Conservation (phyloP, 2,797 vertebrate species). For the Acanthurus tractus region DNA sequence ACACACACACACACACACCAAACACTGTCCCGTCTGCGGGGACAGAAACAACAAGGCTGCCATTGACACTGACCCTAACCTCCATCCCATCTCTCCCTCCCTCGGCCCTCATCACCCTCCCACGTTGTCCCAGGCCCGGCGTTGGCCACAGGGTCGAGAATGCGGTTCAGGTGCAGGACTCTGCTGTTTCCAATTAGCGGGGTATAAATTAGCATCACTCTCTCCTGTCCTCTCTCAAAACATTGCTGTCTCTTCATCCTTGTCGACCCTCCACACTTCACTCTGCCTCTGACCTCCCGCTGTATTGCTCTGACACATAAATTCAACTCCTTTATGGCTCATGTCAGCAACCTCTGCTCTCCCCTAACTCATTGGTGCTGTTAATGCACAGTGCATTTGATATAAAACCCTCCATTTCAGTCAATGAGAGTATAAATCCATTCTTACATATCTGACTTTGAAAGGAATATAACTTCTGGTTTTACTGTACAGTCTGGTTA, state of each 20-base stretch:
- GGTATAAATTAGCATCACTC: constrained; percentile 85
- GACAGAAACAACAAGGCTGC: constrained; percentile 81
- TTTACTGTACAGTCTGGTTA: constrained; percentile 72
- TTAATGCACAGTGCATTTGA: constrained; percentile 64
- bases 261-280: constrained; percentile 81
- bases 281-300: constrained; percentile 79
- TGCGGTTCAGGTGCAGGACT: constrained; percentile 85
- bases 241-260: constrained; percentile 81
- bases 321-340: constrained; percentile 83
- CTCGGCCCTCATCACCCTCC: constrained; percentile 77
- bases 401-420: constrained; percentile 69
- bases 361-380: constrained; percentile 67
- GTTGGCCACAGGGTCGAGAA: constrained; percentile 67
- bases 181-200: constrained; percentile 87
- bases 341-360: constrained; percentile 78
- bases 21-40: constrained; percentile 63
- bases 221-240: constrained; percentile 81
- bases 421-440: constrained; percentile 69
- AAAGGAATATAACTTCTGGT: constrained; percentile 68
- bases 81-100: constrained; percentile 60
- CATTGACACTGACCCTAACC: constrained; percentile 83
- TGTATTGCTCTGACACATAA: constrained; percentile 76
- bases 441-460: constrained; percentile 53
- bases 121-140: constrained; percentile 58
- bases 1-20: constrained; percentile 14